A percentile compares a stretch with the other conserved stretches of the same genome.
These are phyloP conservation scores for Hermaeophaga mercurialis DNA, from an alignment of 2,888 invertebrate species.

Conservation along the genomic window DNA sequence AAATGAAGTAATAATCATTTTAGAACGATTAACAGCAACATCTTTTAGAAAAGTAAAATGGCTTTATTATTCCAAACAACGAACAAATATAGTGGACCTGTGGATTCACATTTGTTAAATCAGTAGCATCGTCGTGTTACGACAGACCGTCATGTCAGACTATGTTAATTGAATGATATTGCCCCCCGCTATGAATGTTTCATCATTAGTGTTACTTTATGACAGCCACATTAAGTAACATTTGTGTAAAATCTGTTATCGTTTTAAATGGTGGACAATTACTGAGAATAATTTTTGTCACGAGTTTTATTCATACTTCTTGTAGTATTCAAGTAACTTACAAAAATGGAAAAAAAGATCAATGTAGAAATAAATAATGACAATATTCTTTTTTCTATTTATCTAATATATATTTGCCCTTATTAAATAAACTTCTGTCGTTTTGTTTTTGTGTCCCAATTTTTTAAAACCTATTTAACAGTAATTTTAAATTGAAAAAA, in stretches of 20 bases:
- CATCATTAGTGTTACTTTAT: constrained; percentile 47
- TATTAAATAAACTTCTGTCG: too few relatives aligned
- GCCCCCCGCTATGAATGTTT: constrained; percentile 45
- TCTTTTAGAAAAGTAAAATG: constrained; percentile 8
- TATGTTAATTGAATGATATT: constrained; percentile 50
- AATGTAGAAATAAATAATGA: too few relatives aligned
- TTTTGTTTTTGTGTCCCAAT: too few relatives aligned
- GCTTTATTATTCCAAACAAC: constrained; percentile 20
- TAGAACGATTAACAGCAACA: neutral
- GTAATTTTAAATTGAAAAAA: too few relatives aligned
- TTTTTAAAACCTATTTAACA: too few relatives aligned
- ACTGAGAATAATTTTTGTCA: too few relatives aligned
- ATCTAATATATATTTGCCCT: too few relatives aligned
- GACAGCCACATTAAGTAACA: constrained; percentile 44
- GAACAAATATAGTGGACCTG: constrained; percentile 40
- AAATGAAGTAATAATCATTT: neutral
- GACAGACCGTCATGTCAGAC: constrained; percentile 46
- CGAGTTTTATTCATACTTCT: too few relatives aligned
- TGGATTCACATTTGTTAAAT: constrained; percentile 46
- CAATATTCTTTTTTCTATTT: too few relatives aligned
- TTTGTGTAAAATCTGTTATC: constrained; percentile 34
- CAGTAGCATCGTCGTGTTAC: constrained; percentile 42
- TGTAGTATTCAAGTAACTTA: too few relatives aligned
- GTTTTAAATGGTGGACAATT: too few relatives aligned
- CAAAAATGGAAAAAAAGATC: too few relatives aligned